Evolutionary conservation across 2,113 vertebrate species (phyloP).

Genomic region (Microtus montanus): DNA sequence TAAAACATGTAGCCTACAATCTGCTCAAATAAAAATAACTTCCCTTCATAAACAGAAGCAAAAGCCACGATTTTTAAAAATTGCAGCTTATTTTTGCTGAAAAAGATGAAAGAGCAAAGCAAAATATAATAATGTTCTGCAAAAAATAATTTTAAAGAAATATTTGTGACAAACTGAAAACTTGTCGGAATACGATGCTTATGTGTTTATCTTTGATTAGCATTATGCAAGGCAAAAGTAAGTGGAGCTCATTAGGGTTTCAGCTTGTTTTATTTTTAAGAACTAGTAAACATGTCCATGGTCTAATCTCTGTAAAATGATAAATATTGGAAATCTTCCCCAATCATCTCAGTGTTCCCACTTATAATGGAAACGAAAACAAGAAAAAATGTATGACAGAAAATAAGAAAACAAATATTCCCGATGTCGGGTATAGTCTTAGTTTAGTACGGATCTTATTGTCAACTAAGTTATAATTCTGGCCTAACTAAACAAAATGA

Average conservation of each 20-base stretch:
- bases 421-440: neutral
- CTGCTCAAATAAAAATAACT: neutral
- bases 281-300: neutral
- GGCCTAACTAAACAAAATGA: neutral
- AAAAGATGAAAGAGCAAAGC: neutral
- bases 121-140: neutral
- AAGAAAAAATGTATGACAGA: neutral
- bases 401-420: neutral
- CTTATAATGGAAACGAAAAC: neutral
- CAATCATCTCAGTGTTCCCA: neutral
- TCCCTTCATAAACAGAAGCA: neutral
- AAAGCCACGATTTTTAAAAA: neutral
- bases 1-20: neutral
- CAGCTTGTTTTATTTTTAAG: slow-evolving; percentile 15
- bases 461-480: neutral
- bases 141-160: slow-evolving; percentile 21
- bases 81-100: neutral
- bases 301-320: neutral
- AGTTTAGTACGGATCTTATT: neutral
- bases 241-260: neutral
- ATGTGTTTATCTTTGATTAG: neutral
- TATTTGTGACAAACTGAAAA: neutral
- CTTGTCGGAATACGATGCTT: slow-evolving; percentile 12
- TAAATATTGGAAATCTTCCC: neutral
- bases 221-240: neutral